These are phyloP conservation scores for Hystrix brachyura DNA, from an alignment of 2,113 vertebrate species.

Conservation along the genomic window DNA sequence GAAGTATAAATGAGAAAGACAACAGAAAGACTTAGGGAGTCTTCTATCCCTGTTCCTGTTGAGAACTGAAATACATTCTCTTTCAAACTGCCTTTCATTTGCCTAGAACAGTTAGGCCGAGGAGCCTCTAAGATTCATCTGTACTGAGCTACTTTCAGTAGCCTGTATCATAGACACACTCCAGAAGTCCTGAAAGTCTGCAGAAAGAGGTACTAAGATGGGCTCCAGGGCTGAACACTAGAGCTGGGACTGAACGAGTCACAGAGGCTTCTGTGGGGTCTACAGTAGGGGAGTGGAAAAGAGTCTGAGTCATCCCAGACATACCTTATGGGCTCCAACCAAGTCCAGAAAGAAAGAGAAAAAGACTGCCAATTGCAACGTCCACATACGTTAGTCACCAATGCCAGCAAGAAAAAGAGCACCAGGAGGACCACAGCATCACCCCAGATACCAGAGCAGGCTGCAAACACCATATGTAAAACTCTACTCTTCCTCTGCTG, in stretches of 20 bases:
- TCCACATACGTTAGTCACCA: background rate
- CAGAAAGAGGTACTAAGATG: background rate
- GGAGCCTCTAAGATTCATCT: background rate
- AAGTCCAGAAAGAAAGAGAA: background rate
- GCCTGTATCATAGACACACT: background rate
- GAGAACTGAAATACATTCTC: background rate
- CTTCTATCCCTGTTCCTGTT: background rate
- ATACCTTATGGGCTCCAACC: background rate
- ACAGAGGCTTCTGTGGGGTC: background rate
- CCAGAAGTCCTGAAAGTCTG: background rate
- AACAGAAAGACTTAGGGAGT: background rate
- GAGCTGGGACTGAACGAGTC: background rate
- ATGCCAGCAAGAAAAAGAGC: slow-evolving; percentile 10
- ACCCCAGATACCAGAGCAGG: background rate
- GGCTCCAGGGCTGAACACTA: background rate
- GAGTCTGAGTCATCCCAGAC: background rate
- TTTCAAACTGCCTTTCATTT: background rate
- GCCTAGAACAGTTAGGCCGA: background rate
- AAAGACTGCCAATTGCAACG: background rate
- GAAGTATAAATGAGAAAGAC: background rate
- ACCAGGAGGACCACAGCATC: background rate
- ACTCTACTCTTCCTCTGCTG: background rate
- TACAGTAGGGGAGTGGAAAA: background rate
- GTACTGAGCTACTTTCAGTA: background rate
- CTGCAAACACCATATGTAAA: background rate